Base-by-base conservation (phyloP, 2,888 invertebrate genomes). In the Chrysotoxum bicinctum region DNA sequence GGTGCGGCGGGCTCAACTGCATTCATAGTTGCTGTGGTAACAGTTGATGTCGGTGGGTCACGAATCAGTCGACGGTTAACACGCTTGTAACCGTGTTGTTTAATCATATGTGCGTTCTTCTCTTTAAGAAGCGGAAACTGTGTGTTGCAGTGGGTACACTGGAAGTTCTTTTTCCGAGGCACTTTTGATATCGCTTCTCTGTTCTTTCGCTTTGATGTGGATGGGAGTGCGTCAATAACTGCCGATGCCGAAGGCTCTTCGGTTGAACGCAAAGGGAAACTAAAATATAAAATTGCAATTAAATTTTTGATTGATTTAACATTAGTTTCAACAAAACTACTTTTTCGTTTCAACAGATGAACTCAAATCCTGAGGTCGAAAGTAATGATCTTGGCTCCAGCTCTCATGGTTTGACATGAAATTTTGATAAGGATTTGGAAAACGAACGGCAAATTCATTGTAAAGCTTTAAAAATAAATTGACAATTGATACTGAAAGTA, bases 81-180 rank as follows among this genome's bases (percentile, higher is more conserved):
- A 8, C 92, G 90, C 69, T 91, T 90, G 86, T 92, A 91, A 75
- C 91, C 90, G 73, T 92, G 92, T 30, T 89, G 88, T 37, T 89
- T 88, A 35, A 92, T 89, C 89, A 92, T 90, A 70, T 92, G 92
- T 8, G 90, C 89, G 83, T 91, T 92, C 43, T 92, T 90, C 68
- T 92, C 91, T 85, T 90, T 91, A 0, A 92, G 89, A 81, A 90
- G 89, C 14, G 90, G 88, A 64, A 91, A 92, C 40, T 90, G 89
- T 10, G 89, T 89, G 45, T 88, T 89, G 69, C 92, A 92, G 64
- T 92, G 91, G 2, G 90, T 89, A 79, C 92, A 92, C 74, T 90
- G 90, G 81, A 91, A 92, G 10, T 90, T 89, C 87, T 91, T 91
- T 69, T 89, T 90, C 37, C 91, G 90, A 45, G 87, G 82, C 45